Base-by-base conservation (phyloP, 2,797 vertebrate species). In the Chanos chanos region DNA sequence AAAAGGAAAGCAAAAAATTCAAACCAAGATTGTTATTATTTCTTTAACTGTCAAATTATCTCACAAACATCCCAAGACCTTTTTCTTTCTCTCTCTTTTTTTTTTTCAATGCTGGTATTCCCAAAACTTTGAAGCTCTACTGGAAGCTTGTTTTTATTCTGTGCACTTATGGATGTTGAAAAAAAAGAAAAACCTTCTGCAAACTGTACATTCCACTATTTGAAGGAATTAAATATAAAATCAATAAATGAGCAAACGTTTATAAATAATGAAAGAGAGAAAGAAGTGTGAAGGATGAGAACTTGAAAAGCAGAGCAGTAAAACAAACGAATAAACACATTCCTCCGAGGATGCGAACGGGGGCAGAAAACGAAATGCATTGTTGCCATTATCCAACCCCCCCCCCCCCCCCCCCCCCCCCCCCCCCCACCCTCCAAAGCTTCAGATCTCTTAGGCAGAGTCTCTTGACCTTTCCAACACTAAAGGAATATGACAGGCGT, bases 401-500 rank as follows among this genome's bases (percentile, higher is more conserved):
- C n/a, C n/a, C n/a, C n/a, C n/a, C n/a, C n/a, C n/a, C n/a, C n/a
- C n/a, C n/a, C n/a, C n/a, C n/a, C n/a, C n/a, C n/a, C n/a, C n/a
- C n/a, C n/a, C n/a, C n/a, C n/a, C n/a, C n/a, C n/a, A n/a, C 85
- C 77, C 68, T 60, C 66, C 75, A 78, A 68, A 79, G 73, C 78
- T 81, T 89, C 69, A 88, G 89, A 89, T 88, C 88, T 88, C 77
- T 75, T 75, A 86, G 82, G 84, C 86, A 87, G 83, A 83, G 78
- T 84, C 83, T 85, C 86, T 88, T 89, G 88, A 90, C 89, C 89
- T 90, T 90, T 74, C 79, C 77, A 80, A 77, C 43, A 81, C 85
- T 89, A 89, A 91, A 88, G 85, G 86, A 89, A 89, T 89, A 89
- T 90, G 89, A 90, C 89, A 89, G 86, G 83, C 86, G 75, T 90